Base-by-base conservation (phyloP, 2,888 invertebrate genomes). In the Pristionchus arcanus region DNA sequence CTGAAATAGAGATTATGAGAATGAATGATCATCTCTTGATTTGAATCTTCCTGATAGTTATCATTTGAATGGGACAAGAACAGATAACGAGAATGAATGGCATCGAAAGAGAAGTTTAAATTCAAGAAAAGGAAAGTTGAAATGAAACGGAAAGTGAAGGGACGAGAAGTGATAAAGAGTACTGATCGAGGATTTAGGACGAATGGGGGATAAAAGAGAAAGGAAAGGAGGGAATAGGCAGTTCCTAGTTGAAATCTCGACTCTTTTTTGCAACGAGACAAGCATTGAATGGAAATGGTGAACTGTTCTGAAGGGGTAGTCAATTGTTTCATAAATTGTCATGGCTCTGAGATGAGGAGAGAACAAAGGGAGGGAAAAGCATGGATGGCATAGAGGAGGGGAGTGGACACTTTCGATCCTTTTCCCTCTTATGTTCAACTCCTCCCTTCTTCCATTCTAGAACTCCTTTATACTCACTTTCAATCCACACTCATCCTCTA, bases 171-270 rank as follows among this genome's bases (percentile, higher is more conserved):
- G 66, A 86, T 53, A 66, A 66, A 86, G 86, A 42, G 86, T 37
- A 86, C 37, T 86, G n/a, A 86, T 25, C 16, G 37, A 34, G 86
- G 66, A 86, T 86, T 66, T 66, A 66, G 86, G 86, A 66, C 86
- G 86, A 86, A 86, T 19, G 37, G 63, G 66, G 21, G 49, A 86
- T 63, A 66, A 49, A 66, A 16, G 63, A 66, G 74, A 74, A 25
- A 85, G 66, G 21, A 21, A 66, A 37, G n/a, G 66, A n/a, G 66
- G n/a, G 37, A 28, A 86, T 63, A 42, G 63, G 31, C 59, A 55
- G 42, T 37, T 21, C 42, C 15, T 25, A 53, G 84, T 66, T 66
- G 63, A 86, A 63, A 66, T 66, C 15, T 66, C 66, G n/a, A 63
- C 55, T 7, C 31, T 55, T 53, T 49, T 49, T 81, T 81, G 74